phyloP scores from a whole-genome alignment of 2,113 vertebrate species.

The Dipodomys spectabilis region DNA sequence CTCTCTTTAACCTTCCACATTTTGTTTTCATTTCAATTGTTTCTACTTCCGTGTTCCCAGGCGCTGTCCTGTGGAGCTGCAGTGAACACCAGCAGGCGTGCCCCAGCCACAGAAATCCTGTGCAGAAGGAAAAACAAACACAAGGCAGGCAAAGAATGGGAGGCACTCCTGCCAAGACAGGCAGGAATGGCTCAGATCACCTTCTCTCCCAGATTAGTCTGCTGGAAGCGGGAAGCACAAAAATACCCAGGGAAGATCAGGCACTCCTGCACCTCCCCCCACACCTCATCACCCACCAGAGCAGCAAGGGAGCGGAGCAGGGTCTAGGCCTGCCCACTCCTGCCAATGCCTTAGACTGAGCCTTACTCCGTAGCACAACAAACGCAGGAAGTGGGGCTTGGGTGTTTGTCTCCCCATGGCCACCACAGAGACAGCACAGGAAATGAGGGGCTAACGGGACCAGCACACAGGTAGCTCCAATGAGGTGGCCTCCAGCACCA shows the following conservation, averaged over 20 bases:
- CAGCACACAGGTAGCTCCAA: rapidly evolving
- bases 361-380: neutral
- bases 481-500: neutral
- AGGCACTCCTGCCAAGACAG: neutral
- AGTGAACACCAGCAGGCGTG: neutral
- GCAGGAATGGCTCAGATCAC: neutral
- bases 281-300: neutral
- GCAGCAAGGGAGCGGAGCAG: neutral
- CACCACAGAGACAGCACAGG: neutral
- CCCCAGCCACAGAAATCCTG: constrained; percentile 3
- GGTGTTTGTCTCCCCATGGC: neutral
- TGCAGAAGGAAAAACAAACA: constrained; percentile 39
- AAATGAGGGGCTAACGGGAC: neutral
- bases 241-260: neutral
- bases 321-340: neutral
- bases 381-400: neutral
- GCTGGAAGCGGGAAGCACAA: neutral
- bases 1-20: neutral
- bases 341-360: neutral
- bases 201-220: neutral
- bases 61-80: neutral
- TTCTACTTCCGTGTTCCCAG: neutral
- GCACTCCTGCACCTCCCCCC: no score
- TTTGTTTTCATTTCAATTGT: neutral
- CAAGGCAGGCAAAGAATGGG: neutral